Evolutionary conservation across 2,113 vertebrate genomes (phyloP).

Genomic region (Nanorana parkeri): DNA sequence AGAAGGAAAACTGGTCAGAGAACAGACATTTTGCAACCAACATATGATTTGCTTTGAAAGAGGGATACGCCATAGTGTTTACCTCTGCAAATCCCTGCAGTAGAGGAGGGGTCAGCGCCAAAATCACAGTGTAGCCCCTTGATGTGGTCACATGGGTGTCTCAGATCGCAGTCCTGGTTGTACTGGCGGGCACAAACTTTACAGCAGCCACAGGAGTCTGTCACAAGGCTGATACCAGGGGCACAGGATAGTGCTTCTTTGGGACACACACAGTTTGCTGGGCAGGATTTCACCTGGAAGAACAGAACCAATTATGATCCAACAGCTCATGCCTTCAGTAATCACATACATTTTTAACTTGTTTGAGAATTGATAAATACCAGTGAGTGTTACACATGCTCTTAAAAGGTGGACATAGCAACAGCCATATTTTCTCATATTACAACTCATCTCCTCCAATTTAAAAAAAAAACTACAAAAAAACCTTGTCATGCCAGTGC

Average conservation of each 20-base stretch:
- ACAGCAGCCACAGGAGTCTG: conserved; percentile 79
- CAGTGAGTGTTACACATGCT: too few relatives aligned
- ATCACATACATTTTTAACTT: too few relatives aligned
- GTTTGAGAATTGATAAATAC: too few relatives aligned
- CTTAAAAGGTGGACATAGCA: too few relatives aligned
- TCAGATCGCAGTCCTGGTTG: conserved; percentile 77
- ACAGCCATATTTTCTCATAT: too few relatives aligned
- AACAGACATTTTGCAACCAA: too few relatives aligned
- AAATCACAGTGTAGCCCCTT: conserved; percentile 83
- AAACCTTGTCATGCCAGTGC: too few relatives aligned
- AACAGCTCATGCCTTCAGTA: too few relatives aligned
- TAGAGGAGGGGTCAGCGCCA: conserved; percentile 74
- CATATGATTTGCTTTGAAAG: too few relatives aligned
- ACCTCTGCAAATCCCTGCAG: conserved; percentile 82
- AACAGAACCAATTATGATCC: not conserved
- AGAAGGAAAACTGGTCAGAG: too few relatives aligned
- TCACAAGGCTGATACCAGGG: conserved; percentile 71
- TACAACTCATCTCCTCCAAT: too few relatives aligned
- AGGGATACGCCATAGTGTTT: conserved; percentile 37
- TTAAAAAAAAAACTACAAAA: too few relatives aligned
- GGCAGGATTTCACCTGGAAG: conserved; percentile 20
- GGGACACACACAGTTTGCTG: conserved; percentile 70
- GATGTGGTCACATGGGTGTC: conserved; percentile 78
- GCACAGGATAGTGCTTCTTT: conserved; percentile 66
- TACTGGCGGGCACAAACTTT: conserved; percentile 82